Evolutionary conservation across 2,888 invertebrate genomes (phyloP).

Genomic region (Drosophila cognata): DNA sequence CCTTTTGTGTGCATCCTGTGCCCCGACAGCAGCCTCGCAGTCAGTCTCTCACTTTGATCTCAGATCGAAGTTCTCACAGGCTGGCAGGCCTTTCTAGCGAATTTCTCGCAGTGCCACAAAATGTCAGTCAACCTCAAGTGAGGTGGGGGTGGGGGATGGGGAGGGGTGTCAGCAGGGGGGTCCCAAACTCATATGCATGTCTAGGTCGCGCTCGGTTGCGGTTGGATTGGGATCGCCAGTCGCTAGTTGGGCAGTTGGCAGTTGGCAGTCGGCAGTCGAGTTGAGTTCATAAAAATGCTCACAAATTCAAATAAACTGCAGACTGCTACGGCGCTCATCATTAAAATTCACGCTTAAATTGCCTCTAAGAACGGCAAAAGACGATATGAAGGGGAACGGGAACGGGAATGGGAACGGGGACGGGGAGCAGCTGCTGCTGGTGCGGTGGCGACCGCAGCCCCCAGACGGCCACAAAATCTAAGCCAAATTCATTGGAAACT

Average conservation of each 20-base stretch:
- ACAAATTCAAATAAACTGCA: slow-evolving; percentile 80
- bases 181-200: slow-evolving; percentile 53
- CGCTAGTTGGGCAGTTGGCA: neutral
- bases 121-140: slow-evolving; percentile 65
- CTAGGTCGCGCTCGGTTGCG: slow-evolving; percentile 43
- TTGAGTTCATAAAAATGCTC: slow-evolving; percentile 63
- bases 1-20: slow-evolving; percentile 74
- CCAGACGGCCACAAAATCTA: slow-evolving; percentile 56
- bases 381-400: neutral
- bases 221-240: slow-evolving; percentile 11
- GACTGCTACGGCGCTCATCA: slow-evolving; percentile 71
- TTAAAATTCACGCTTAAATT: slow-evolving; percentile 81
- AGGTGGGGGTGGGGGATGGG: slow-evolving; percentile 14
- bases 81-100: slow-evolving; percentile 66
- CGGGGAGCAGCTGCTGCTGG: slow-evolving; percentile 44
- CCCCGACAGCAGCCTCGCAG: slow-evolving; percentile 40
- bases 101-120: slow-evolving; percentile 67
- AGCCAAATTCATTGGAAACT: slow-evolving; percentile 82
- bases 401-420: slow-evolving; percentile 19
- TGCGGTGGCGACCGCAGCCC: slow-evolving; percentile 8
- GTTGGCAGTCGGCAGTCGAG: slow-evolving; percentile 6
- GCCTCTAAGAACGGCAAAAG: slow-evolving; percentile 51
- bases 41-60: slow-evolving; percentile 6
- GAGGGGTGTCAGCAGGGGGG: slow-evolving; percentile 17
- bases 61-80: slow-evolving; percentile 44